Evolutionary conservation across 2,888 invertebrate genomes (phyloP), one percentile per base, ranked within the genome.

Genomic region (Mycalesis mineus): DNA sequence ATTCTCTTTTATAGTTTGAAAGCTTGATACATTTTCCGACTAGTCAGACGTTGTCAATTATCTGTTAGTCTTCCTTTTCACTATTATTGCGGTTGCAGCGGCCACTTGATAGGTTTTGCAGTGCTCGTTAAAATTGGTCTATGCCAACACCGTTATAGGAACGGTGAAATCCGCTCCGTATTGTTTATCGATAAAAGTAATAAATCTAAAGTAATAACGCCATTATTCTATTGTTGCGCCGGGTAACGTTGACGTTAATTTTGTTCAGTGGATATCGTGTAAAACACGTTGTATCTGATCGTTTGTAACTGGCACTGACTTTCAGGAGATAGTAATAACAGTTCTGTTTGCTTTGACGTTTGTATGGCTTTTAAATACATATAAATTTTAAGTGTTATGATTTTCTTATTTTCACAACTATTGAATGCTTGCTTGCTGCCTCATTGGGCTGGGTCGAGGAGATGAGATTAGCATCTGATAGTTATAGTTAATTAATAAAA

Each of bases 171-270:
- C 55, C 48, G 57, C 62, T 49, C 51, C 45, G 64, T 62, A 64
- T 64, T 67, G 64, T 65, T 61, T 64, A 61, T 62, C 64, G 64
- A 64, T 65, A 66, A 62, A 61, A 57, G 58, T 64, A 65, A 65
- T 67, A 66, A 67, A 67, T 67, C 62, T 63, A 41, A 62, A 62
- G 60, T 67, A 65, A 65, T 67, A 67, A 67, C 65, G 60, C 65
- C 60, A 67, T 67, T 67, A 65, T 67, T 61, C 63, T 54, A 65
- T 65, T 62, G 65, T 65, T 62, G 64, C 55, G 60, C 52, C 49
- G 58, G 47, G 55, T 55, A 54, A 56, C 56, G 63, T 56, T 65
- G 65, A 65, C 65, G 65, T 65, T 65, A 65, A 65, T 65, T 65
- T 63, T 57, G 65, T 62, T 47, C 57, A 62, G 58, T 60, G 58